Percentiles rank a stretch among this genome's conserved stretches.
These are phyloP conservation scores for Drusus annulatus DNA, from an alignment of 1,140 invertebrate species.

Conservation along the genomic window DNA sequence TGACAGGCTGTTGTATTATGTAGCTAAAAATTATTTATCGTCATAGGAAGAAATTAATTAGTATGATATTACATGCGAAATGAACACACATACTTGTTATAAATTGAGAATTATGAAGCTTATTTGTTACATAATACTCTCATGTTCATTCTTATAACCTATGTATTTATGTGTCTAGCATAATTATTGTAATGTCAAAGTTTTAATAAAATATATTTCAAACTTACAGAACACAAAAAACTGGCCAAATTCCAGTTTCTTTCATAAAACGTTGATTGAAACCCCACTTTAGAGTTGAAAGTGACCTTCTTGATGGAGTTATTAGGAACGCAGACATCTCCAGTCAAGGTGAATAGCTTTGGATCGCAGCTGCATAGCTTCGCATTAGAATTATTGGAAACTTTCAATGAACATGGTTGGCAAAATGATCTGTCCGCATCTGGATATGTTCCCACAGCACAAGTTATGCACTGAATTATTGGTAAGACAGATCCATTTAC, in stretches of 20 bases:
- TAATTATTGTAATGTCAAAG: no score
- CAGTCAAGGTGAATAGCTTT: slow-evolving; percentile 27
- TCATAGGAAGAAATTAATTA: no score
- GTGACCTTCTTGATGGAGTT: slow-evolving; percentile 47
- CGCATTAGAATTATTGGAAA: background rate
- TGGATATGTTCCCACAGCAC: slow-evolving; percentile 48
- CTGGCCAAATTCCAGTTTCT: slow-evolving; percentile 39
- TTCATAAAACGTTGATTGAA: slow-evolving; percentile 46
- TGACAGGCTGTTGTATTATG: slow-evolving; percentile 75
- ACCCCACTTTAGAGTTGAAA: slow-evolving; percentile 1
- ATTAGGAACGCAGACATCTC: slow-evolving; percentile 53
- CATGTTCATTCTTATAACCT: no score
- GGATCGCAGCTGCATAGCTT: slow-evolving; percentile 46
- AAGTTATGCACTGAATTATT: slow-evolving; percentile 50
- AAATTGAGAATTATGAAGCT: no score
- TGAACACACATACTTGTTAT: no score
- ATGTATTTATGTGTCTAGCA: no score
- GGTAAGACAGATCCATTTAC: slow-evolving; percentile 47
- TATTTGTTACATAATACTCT: no score
- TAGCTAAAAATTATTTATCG: slow-evolving; percentile 60
- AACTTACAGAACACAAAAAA: slow-evolving; percentile 55
- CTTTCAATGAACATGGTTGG: slow-evolving; percentile 43
- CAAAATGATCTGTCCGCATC: slow-evolving; percentile 47
- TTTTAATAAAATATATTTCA: background rate
- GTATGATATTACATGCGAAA: no score